A percentile compares a stretch with the other conserved stretches of the same genome.
These are phyloP conservation scores for Hirtodrosophila trivittata DNA, from an alignment of 2,888 invertebrate genomes.

Conservation along the genomic window DNA sequence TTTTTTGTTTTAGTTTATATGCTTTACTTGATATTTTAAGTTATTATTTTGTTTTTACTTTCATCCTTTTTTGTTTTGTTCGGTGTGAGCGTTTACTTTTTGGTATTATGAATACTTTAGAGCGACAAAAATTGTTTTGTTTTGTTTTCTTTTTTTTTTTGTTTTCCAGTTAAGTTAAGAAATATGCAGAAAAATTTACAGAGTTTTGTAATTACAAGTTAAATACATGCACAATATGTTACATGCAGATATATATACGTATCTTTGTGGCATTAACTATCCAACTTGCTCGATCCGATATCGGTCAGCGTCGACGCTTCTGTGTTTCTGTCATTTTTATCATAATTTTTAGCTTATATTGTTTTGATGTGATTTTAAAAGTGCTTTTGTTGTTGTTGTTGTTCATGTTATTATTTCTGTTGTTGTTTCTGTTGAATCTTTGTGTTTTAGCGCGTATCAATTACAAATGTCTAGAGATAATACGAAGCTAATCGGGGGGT, in stretches of 20 bases:
- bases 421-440: conserved; percentile 20
- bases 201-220: conserved; percentile 66
- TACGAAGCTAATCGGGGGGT: conserved; percentile 50
- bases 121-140: conserved; percentile 40
- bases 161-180: conserved; percentile 31
- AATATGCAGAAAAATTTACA: conserved; percentile 69
- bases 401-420: conserved; percentile 18
- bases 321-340: conserved; percentile 39
- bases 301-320: conserved; percentile 81
- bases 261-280: conserved; percentile 27
- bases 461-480: conserved; percentile 53
- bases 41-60: conserved; percentile 22
- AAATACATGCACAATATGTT: conserved; percentile 58
- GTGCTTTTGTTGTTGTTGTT: no score
- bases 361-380: no score
- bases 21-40: conserved; percentile 5
- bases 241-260: conserved; percentile 16
- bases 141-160: conserved; percentile 27
- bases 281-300: conserved; percentile 64
- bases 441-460: conserved; percentile 58
- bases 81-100: conserved; percentile 56
- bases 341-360: no score
- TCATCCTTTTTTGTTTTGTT: conserved; percentile 43
- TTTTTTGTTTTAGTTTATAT: conserved; percentile 1
- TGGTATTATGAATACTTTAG: conserved; percentile 71